A percentile compares a stretch with the other conserved stretches of the same genome.
Conservation (phyloP, 2,113 vertebrate genomes). For the Dryoscopus gambensis region DNA sequence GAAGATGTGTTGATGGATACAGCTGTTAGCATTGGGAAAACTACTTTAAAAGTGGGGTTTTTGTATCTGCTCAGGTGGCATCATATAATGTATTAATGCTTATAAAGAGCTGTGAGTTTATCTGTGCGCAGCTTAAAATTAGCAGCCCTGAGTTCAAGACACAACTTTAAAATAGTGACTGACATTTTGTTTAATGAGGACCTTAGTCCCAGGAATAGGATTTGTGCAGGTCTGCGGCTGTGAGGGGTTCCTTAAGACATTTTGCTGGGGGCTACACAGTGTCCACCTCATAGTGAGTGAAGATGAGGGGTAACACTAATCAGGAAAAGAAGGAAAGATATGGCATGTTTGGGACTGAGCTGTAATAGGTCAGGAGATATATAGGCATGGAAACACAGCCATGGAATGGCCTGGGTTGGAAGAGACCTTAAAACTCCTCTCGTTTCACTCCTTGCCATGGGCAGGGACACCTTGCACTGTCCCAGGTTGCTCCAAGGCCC, state of each 20-base stretch:
- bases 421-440: not conserved
- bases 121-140: not conserved
- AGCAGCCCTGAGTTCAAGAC: not conserved
- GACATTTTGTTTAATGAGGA: not conserved
- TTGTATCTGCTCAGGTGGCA: not conserved
- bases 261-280: not conserved
- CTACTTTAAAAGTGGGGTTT: not conserved
- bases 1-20: not conserved
- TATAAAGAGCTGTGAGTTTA: not conserved
- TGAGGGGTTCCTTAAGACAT: not conserved
- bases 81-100: not conserved
- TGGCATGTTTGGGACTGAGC: not conserved
- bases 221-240: not conserved
- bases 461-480: not conserved
- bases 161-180: not conserved
- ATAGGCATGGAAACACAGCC: too few species aligned
- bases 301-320: rapidly evolving
- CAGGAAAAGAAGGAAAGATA: not conserved
- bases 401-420: not conserved
- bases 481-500: rapidly evolving
- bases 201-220: not conserved
- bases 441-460: rapidly evolving
- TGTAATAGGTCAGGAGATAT: not conserved
- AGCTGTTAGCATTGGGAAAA: not conserved
- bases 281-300: rapidly evolving